A percentile compares a stretch with the other conserved stretches of the same genome.
Conservation (phyloP, 2,888 invertebrate genomes). For the Sipunculus nudus region DNA sequence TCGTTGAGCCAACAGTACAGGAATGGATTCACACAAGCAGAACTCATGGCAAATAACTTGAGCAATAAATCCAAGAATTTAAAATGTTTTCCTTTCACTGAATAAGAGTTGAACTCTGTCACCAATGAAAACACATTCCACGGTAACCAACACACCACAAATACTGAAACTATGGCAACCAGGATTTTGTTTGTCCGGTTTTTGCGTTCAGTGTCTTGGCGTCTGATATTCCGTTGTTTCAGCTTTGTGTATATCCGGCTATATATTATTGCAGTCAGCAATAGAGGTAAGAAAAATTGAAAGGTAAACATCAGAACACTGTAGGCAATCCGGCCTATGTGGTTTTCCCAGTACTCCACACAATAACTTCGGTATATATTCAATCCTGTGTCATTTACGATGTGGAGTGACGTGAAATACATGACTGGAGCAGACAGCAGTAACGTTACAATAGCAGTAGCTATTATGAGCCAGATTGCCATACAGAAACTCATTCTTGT, state of each 20-base stretch:
- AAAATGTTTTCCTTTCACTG: conserved; percentile 50
- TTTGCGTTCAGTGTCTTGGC: conserved; percentile 46
- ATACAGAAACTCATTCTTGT: conserved; percentile 48
- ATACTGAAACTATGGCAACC: conserved; percentile 57
- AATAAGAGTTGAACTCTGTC: conserved; percentile 48
- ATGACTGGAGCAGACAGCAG: conserved; percentile 58
- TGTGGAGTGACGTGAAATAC: conserved; percentile 47
- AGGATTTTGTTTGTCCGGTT: conserved; percentile 60
- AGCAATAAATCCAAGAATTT: conserved; percentile 56
- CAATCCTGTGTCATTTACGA: conserved; percentile 45
- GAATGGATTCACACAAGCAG: conserved; percentile 64
- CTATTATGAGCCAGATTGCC: conserved; percentile 47
- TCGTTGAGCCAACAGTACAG: conserved; percentile 66
- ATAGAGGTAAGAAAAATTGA: conserved; percentile 52
- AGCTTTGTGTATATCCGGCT: conserved; percentile 48
- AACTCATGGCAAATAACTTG: conserved; percentile 62
- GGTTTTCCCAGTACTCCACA: conserved; percentile 54
- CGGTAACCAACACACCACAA: conserved; percentile 63
- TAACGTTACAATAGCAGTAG: conserved; percentile 49
- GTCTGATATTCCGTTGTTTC: conserved; percentile 47
- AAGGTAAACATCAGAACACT: conserved; percentile 46
- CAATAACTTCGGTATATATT: conserved; percentile 51
- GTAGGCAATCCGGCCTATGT: conserved; percentile 45
- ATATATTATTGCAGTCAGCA: conserved; percentile 48
- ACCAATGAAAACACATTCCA: conserved; percentile 58